Percentiles rank a stretch among this genome's conserved stretches.
phyloP scores from a whole-genome alignment of 2,888 invertebrate species.

The Lithophane leautieri region DNA sequence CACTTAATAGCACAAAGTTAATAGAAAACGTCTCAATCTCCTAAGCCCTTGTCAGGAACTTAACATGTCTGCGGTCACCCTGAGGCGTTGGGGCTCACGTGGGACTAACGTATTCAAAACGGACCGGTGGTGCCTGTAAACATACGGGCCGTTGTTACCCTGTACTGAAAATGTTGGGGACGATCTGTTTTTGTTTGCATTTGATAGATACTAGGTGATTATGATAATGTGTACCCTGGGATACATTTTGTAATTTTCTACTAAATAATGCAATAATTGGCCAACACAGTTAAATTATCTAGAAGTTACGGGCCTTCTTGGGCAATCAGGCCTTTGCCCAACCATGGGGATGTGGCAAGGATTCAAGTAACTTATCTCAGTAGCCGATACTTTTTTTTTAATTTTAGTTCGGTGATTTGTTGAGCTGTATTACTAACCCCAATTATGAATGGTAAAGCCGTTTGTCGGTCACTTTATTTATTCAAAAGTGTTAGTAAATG shows the following conservation, averaged over 20 bases:
- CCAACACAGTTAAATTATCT: background rate
- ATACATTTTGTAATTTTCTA: background rate
- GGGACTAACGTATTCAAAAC: slow-evolving; percentile 75
- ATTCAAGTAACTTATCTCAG: background rate
- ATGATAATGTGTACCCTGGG: background rate
- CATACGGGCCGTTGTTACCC: slow-evolving; percentile 52
- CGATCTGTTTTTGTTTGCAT: slow-evolving; percentile 3
- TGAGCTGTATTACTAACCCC: background rate
- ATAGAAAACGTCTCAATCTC: slow-evolving; percentile 70
- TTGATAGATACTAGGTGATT: background rate
- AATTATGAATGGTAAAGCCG: no score
- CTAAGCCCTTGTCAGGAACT: slow-evolving; percentile 70
- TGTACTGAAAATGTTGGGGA: slow-evolving; percentile 52
- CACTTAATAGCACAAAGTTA: slow-evolving; percentile 57
- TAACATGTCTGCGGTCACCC: slow-evolving; percentile 75
- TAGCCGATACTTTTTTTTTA: background rate
- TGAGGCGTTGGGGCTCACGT: slow-evolving; percentile 76
- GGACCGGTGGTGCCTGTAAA: slow-evolving; percentile 56
- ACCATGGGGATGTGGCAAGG: background rate
- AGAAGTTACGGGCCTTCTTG: background rate
- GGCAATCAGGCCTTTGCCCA: no score
- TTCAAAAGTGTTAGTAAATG: background rate
- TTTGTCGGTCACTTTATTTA: background rate
- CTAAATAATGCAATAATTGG: background rate
- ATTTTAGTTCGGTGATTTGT: background rate